Percentiles rank a stretch among this genome's conserved stretches.
Evolutionary conservation across 2,113 vertebrate genomes (phyloP).

Genomic region (Corapipo altera): DNA sequence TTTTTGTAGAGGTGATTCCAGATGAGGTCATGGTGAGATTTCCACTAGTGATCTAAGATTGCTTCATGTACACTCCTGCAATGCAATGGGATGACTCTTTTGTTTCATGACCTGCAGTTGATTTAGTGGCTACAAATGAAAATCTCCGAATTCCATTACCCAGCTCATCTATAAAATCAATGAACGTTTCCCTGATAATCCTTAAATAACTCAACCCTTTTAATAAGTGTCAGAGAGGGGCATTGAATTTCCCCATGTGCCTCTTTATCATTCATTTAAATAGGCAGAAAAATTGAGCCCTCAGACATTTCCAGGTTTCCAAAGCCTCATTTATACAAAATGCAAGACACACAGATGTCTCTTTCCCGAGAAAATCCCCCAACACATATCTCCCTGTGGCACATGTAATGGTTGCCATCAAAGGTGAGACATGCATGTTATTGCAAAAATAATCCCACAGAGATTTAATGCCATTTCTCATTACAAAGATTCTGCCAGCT

Average conservation of each 20-base stretch:
- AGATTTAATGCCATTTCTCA: neutral
- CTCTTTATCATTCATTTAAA: neutral
- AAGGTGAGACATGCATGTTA: neutral
- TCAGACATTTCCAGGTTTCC: neutral
- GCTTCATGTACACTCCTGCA: neutral
- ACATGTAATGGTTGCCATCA: neutral
- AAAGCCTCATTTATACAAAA: neutral
- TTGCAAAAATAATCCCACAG: neutral
- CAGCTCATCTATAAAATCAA: conserved; percentile 32
- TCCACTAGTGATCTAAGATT: neutral
- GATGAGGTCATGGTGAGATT: neutral
- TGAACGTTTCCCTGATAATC: neutral
- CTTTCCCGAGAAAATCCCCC: neutral
- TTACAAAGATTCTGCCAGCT: neutral
- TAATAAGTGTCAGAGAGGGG: conserved; percentile 3
- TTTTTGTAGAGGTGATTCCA: neutral
- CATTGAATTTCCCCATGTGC: neutral
- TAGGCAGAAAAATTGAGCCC: neutral
- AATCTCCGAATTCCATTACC: conserved; percentile 23
- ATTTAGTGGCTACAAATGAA: neutral
- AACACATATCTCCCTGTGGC: neutral
- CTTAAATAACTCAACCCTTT: conserved; percentile 1
- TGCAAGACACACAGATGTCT: neutral
- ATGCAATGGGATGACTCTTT: neutral
- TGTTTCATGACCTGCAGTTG: neutral